These are phyloP conservation scores for Arge pagana DNA, from an alignment of 2,888 invertebrate genomes.

Conservation along the genomic window DNA sequence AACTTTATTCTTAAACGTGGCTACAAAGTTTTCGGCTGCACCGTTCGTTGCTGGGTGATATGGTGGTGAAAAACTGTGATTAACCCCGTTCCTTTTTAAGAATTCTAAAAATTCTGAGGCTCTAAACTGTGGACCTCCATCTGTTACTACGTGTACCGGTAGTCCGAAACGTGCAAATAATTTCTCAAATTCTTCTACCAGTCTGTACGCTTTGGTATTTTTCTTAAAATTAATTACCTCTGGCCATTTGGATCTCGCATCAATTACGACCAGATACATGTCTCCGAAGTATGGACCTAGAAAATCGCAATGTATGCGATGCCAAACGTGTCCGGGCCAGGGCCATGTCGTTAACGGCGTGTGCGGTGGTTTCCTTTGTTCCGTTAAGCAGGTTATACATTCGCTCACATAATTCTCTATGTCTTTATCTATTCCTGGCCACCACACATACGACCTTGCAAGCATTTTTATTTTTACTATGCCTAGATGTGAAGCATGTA, in stretches of 20 bases:
- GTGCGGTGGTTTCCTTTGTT: conserved; percentile 27
- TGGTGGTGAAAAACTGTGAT: neutral
- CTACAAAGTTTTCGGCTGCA: conserved; percentile 19
- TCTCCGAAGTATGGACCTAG: conserved; percentile 29
- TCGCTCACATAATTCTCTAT: conserved; percentile 28
- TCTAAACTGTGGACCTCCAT: conserved; percentile 17
- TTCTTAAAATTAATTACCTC: conserved; percentile 32
- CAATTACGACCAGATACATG: conserved; percentile 37
- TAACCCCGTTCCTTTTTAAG: conserved; percentile 8
- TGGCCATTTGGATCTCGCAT: conserved; percentile 36
- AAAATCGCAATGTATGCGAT: conserved; percentile 35
- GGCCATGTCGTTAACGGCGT: conserved; percentile 26
- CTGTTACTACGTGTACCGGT: conserved; percentile 14
- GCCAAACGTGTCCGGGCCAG: conserved; percentile 32
- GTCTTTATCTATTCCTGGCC: conserved; percentile 29
- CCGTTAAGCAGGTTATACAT: conserved; percentile 28
- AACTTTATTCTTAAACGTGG: conserved; percentile 17
- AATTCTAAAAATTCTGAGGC: conserved; percentile 3
- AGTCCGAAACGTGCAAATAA: conserved; percentile 3
- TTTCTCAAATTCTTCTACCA: conserved; percentile 19
- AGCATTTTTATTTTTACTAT: conserved; percentile 34
- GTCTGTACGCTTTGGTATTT: conserved; percentile 24
- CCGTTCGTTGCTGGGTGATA: too few relatives aligned
- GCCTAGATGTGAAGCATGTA: conserved; percentile 30
- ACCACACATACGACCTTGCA: conserved; percentile 33